Base-by-base conservation (phyloP, 2,888 invertebrate genomes). In the Rhamphomyia laevipes region DNA sequence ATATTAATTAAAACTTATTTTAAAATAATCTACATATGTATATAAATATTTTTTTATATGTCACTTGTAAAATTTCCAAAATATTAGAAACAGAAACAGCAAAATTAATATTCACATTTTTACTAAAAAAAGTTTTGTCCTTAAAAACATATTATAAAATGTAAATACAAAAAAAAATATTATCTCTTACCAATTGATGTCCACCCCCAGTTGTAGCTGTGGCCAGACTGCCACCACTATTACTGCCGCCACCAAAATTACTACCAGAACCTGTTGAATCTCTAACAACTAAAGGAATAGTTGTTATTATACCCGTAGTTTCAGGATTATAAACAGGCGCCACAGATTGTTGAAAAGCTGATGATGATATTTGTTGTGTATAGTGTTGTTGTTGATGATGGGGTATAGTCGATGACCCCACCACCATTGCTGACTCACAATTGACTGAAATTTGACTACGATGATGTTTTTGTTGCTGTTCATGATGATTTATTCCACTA, bases 101-200 rank as follows among this genome's bases (percentile, higher is more conserved):
- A n/a, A n/a, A n/a, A n/a, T n/a, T n/a, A n/a, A n/a, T n/a, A n/a
- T n/a, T n/a, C n/a, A n/a, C n/a, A n/a, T n/a, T n/a, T n/a, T n/a
- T n/a, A n/a, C n/a, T n/a, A n/a, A n/a, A n/a, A n/a, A n/a, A n/a
- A n/a, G n/a, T n/a, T n/a, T n/a, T n/a, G n/a, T n/a, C n/a, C n/a
- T n/a, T n/a, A n/a, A n/a, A n/a, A n/a, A n/a, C n/a, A n/a, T n/a
- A n/a, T n/a, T n/a, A n/a, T n/a, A n/a, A n/a, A n/a, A n/a, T n/a
- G 6, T 27, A 27, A 27, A 27, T 27, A 7, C 9, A 27, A 27
- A 27, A 7, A 27, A 27, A 7, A 27, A 27, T 27, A 27, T 7
- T 27, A 27, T 7, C 4, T 7, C 62, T 61, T 56, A 66, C 66
- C 60, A 68, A 56, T 51, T 66, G 67, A 56, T 61, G 64, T 49